Evolutionary conservation across 2,888 invertebrate species (phyloP), one percentile per base, ranked within the genome.

Genomic region (Danaus chrysippus): DNA sequence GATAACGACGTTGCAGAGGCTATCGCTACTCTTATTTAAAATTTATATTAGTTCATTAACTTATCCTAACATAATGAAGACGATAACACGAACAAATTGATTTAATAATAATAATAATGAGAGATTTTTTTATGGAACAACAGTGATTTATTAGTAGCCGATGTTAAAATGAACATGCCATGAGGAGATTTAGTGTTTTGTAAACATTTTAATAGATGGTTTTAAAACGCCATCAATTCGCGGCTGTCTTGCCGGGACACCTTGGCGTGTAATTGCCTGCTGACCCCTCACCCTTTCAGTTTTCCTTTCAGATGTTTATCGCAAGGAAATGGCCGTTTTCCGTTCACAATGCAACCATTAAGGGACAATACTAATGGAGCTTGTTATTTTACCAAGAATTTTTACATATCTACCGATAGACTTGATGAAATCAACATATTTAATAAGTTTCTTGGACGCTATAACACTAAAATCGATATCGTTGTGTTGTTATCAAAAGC

Each of bases 321-420:
- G 84, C 77, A 77, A 90, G 91, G 91, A 91, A 91, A 91, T 91
- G 88, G 84, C 79, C 90, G 87, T 83, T 91, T 91, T 90, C 91
- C 91, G 90, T 82, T 87, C 87, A 87, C 87, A 85, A 84, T 79
- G 76, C 77, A 72, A 71, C 87, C 91, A 91, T 91, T 91, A 89
- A 83, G 80, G 77, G 78, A 86, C 87, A 86, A 84, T 82, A 76
- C 83, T 86, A 90, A 90, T 90, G 89, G 89, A 64, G 82, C 85
- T 76, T 81, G 78, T 84, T 83, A 55, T 64, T 64, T 56, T 65
- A 57, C 58, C 58, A 67, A 66, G 58, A 59, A 64, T 57, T 62
- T 68, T 64, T 69, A 63, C 61, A 59, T 58, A 42, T 58, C 23
- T n/a, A 44, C 56, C 10, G 41, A 56, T 44, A 63, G 53, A 44